phyloP scores from a whole-genome alignment of 2,113 vertebrate genomes.

The Ptilonorhynchus violaceus region DNA sequence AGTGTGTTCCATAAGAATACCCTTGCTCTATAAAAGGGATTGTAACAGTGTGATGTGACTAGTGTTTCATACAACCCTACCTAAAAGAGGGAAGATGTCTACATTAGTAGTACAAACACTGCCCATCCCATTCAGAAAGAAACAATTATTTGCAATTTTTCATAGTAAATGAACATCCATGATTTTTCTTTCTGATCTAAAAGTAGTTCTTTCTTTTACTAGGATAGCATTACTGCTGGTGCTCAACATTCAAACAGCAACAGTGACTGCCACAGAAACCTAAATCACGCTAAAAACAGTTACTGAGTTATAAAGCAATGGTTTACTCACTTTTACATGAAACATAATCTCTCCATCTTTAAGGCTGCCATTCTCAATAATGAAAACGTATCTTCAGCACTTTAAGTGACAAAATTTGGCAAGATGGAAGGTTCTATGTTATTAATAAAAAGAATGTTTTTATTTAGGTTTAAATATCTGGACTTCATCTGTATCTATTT shows the following conservation, averaged over 20 bases:
- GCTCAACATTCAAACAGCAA: neutral
- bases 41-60: neutral
- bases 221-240: neutral
- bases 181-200: neutral
- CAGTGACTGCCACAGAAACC: neutral
- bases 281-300: neutral
- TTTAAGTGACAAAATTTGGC: neutral
- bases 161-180: neutral
- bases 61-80: neutral
- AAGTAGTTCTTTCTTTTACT: neutral
- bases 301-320: neutral
- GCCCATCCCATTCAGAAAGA: neutral
- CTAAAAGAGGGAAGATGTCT: neutral
- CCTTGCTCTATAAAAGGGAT: neutral
- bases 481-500: neutral
- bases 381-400: neutral
- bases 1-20: neutral
- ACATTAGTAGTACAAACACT: neutral
- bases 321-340: neutral
- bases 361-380: neutral
- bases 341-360: neutral
- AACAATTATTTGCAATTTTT: neutral
- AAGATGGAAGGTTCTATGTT: neutral
- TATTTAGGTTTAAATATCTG: neutral
- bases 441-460: neutral